Evolutionary conservation across 92 coral and sea anemone genomes (phyloP).

Genomic region (Siderastrea radians): DNA sequence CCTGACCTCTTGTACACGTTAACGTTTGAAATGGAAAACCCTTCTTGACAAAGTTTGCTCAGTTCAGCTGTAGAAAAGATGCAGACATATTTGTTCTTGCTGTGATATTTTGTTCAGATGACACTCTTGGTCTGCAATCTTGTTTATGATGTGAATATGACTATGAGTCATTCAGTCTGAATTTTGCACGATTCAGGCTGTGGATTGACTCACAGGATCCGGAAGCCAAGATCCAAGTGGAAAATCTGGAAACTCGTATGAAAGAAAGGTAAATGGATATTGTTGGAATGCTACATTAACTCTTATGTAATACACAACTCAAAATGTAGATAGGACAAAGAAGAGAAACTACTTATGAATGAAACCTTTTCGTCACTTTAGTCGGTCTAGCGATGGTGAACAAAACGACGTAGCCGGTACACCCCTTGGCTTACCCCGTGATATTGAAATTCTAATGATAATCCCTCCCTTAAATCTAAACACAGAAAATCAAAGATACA

Average conservation of each 20-base stretch:
- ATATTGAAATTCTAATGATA: conserved; percentile 12
- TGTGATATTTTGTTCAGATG: too few species aligned
- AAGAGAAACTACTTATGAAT: background rate
- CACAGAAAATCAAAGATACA: background rate
- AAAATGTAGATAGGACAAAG: background rate
- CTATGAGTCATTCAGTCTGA: too few species aligned
- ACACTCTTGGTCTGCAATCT: too few species aligned
- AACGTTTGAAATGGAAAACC: too few species aligned
- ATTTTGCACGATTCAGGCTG: too few species aligned
- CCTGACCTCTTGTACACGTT: too few species aligned
- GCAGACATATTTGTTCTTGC: too few species aligned
- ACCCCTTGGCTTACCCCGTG: background rate
- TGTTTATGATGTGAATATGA: too few species aligned
- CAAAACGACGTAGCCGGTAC: background rate
- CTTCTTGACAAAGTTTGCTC: too few species aligned
- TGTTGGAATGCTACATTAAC: background rate
- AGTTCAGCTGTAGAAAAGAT: too few species aligned
- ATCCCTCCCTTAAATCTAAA: background rate
- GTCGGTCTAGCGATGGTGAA: background rate
- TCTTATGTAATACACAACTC: background rate
- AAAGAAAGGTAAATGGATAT: too few species aligned
- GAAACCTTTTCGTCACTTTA: background rate
- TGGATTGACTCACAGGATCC: background rate
- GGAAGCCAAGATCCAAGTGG: background rate
- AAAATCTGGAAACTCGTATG: too few species aligned